Base-by-base conservation (phyloP, 2,888 invertebrate species). In the Germaria angustata region DNA sequence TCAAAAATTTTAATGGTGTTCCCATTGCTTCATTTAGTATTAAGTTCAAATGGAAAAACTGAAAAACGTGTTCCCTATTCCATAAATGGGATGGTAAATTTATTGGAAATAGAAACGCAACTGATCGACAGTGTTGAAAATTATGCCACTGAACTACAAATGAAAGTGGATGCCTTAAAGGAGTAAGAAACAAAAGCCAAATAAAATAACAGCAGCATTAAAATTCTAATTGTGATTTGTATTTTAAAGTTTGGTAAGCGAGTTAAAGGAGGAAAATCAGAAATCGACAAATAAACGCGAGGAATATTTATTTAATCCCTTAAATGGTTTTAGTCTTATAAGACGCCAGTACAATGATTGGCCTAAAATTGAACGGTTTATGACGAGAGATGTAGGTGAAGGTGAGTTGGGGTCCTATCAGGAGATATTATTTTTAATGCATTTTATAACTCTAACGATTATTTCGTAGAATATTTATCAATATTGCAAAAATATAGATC, bases 321-420 rank as follows among this genome's bases (percentile, higher is more conserved):
- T 90, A 1, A 87, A 88, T 79, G 84, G 87, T 0, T 90, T 87
- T 65, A 77, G 88, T 1, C 84, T 90, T 0, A 86, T 90, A 2
- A 87, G 90, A 0, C 88, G 89, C 41, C 86, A 88, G 86, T 85
- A 89, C 7, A 81, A 85, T 22, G 90, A 90, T 72, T 90, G 90
- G 90, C 73, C 76, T 2, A 68, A 86, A 36, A 88, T 87, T 87
- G 87, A 88, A 55, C 22, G 86, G 2, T 90, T 81, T 61, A 85
- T 90, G 86, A 77, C 78, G 0, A 75, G 87, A 9, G 73, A 86
- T 0, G 65, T 88, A 32, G 89, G 88, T 0, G 39, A 78, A 17
- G 68, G 89, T 88, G 28, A 65, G 53, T 63, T 15, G 5, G 36
- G 3, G 15, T 32, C n/a, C n/a, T 2, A 4, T 17, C 11, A n/a